A percentile compares a stretch with the other conserved stretches of the same genome.
phyloP scores from a whole-genome alignment of 2,113 vertebrate species.

The Athene noctua region DNA sequence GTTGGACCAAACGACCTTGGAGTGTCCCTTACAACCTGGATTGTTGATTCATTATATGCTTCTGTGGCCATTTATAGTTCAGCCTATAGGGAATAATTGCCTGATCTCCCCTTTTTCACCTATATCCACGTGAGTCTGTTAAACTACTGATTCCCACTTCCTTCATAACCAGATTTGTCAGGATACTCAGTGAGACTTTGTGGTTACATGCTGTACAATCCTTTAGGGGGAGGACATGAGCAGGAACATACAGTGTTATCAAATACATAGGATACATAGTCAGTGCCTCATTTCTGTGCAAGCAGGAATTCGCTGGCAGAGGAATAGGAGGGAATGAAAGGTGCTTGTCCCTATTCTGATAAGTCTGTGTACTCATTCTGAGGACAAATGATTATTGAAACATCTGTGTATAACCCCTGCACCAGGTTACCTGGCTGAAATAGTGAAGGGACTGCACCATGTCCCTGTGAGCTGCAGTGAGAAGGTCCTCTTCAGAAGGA shows the following conservation, averaged over 20 bases:
- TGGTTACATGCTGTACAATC: not conserved
- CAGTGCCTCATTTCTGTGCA: not conserved
- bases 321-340: not conserved
- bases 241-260: not conserved
- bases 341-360: not conserved
- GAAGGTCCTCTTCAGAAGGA: not conserved
- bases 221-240: not conserved
- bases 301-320: not conserved
- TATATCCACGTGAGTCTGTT: not conserved
- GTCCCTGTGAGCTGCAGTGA: not conserved
- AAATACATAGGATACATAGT: not conserved
- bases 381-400: not conserved
- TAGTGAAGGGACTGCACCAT: not conserved
- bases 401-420: not conserved
- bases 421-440: not conserved
- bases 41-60: not conserved
- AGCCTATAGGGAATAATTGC: not conserved
- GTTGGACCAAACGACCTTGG: not conserved
- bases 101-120: not conserved
- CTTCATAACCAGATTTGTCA: not conserved
- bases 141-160: not conserved
- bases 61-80: not conserved
- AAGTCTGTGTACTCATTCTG: not conserved
- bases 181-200: not conserved
- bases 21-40: not conserved